Evolutionary conservation across 2,888 invertebrate species (phyloP).

Genomic region (Tromatobia lineatoria): DNA sequence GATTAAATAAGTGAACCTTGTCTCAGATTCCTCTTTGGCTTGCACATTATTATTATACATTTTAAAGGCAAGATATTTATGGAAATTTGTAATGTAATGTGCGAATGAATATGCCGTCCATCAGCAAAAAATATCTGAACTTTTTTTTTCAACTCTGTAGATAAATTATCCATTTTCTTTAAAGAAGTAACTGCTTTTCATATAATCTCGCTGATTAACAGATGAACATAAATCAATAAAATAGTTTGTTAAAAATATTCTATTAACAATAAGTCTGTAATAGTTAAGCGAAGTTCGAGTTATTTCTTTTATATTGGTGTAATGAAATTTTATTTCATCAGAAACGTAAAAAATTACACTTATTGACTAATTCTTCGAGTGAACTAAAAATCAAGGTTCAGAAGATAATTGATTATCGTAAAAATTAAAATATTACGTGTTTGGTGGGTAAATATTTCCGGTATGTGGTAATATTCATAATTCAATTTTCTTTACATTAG

Average conservation of each 20-base stretch:
- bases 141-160: too few relatives aligned
- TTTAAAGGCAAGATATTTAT: not conserved
- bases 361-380: not conserved
- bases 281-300: too few relatives aligned
- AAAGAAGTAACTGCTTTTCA: too few relatives aligned
- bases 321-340: not conserved
- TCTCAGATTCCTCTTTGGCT: not conserved
- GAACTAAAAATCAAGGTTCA: not conserved
- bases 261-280: too few relatives aligned
- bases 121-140: too few relatives aligned
- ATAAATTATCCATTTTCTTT: too few relatives aligned
- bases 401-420: not conserved
- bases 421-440: not conserved
- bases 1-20: not conserved
- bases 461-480: not conserved
- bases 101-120: too few relatives aligned
- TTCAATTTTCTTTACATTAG: conserved; percentile 20
- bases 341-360: not conserved
- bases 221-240: too few relatives aligned
- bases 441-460: not conserved
- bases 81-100: too few relatives aligned
- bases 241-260: too few relatives aligned
- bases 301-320: not conserved
- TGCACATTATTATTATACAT: not conserved
- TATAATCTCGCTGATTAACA: too few relatives aligned